Percentiles rank a stretch among this genome's conserved stretches.
Evolutionary conservation across 2,113 vertebrate species (phyloP).

Genomic region (Apteryx mantelli): DNA sequence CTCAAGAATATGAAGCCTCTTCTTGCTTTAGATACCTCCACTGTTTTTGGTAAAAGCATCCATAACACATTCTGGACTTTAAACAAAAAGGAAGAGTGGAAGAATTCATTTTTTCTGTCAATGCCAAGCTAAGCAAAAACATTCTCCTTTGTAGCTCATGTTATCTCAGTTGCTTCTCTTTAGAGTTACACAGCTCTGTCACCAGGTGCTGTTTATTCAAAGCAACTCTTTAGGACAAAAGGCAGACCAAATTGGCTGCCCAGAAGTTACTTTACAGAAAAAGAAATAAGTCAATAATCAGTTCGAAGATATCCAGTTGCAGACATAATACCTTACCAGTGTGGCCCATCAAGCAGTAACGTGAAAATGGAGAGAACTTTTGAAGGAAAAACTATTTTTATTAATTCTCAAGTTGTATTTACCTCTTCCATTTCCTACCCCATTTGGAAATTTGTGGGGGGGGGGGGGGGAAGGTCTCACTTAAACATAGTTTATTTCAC

Average conservation of each 20-base stretch:
- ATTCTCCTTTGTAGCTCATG: background rate
- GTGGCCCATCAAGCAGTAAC: background rate
- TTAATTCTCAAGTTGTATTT: background rate
- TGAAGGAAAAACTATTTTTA: background rate
- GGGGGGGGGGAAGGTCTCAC: background rate
- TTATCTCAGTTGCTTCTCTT: background rate
- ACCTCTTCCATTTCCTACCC: background rate
- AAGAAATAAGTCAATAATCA: background rate
- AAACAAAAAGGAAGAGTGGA: background rate
- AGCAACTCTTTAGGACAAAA: background rate
- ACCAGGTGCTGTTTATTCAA: background rate
- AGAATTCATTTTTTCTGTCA: background rate
- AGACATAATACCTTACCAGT: background rate
- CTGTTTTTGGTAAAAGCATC: background rate
- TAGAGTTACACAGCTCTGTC: background rate
- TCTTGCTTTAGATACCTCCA: background rate
- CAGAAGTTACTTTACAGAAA: background rate
- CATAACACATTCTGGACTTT: background rate
- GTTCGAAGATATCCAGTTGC: background rate
- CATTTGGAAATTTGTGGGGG: background rate
- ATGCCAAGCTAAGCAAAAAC: background rate
- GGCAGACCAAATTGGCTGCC: background rate
- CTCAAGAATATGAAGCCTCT: background rate
- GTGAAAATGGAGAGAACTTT: background rate
- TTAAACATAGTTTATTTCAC: background rate